Evolutionary conservation across 2,888 invertebrate species (phyloP), one percentile per base, ranked within the genome.

Genomic region (Meiosimyza decipiens): DNA sequence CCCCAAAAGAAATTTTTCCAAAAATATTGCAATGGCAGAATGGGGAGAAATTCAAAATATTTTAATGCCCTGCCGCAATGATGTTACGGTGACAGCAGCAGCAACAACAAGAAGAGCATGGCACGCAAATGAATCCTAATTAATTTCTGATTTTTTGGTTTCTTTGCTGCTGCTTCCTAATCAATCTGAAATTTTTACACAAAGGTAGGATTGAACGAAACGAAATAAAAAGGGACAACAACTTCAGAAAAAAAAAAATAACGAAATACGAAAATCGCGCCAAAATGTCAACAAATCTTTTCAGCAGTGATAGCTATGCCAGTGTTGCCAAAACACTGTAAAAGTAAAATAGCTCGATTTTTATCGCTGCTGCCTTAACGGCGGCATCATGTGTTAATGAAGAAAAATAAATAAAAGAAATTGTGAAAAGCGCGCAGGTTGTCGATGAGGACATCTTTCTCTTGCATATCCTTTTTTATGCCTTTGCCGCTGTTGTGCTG

Each of bases 121-220:
- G 12, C 16, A 55, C 13, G n/a, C 16, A 40, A n/a, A 57, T 57
- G 57, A 57, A 28, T 57, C 12, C 57, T 57, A 57, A 57, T 57
- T 57, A 57, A 57, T 57, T 57, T 57, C 28, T 57, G 57, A 57
- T 57, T 57, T 57, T 57, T 57, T 22, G 22, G 57, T 57, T 57
- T 22, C 28, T 22, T 57, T 28, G 22, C 18, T 18, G 22, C 3
- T 57, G 57, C 57, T 15, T 28, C 13, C 22, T 28, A 22, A 57
- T 57, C 57, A 57, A 57, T 57, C 18, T 6, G 22, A 28, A 15
- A 57, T 57, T 57, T 12, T 5, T 18, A 18, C 57, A 57, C 57
- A 57, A 57, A 57, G 4, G 6, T 28, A 18, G 22, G 22, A 13
- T 15, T 22, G 57, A 18, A 57, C 28, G 28, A 28, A 57, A 28